A percentile compares a stretch with the other conserved stretches of the same genome.
Evolutionary conservation across 2,797 vertebrate genomes (phyloP).

Genomic region (Tiaroga cobitis): DNA sequence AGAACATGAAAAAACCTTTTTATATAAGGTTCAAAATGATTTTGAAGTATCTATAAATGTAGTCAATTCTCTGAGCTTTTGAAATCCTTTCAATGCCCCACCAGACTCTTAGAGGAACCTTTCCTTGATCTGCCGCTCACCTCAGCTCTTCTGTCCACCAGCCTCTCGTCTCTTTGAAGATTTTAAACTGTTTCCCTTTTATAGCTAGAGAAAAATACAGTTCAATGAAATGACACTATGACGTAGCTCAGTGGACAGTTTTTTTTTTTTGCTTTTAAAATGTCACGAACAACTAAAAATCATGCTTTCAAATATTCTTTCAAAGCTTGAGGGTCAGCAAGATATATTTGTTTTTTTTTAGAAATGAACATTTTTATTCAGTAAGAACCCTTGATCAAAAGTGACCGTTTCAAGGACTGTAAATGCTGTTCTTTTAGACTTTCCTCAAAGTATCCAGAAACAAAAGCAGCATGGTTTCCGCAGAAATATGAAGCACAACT

Average conservation of each 20-base stretch:
- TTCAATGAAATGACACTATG: neutral
- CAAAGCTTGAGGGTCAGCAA: neutral
- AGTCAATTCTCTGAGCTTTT: slow-evolving; percentile 7
- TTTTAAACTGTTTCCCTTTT: slow-evolving; percentile 9
- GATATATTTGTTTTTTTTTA: no score
- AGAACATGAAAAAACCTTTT: neutral
- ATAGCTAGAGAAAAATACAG: slow-evolving; percentile 9
- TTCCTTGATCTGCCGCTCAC: slow-evolving; percentile 15
- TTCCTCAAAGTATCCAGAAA: neutral
- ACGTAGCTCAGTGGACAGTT: no score
- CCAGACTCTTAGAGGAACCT: slow-evolving; percentile 12
- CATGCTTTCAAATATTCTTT: neutral
- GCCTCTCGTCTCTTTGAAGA: slow-evolving; percentile 24
- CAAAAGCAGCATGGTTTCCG: neutral
- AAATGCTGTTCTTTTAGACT: neutral
- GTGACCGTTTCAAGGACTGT: neutral
- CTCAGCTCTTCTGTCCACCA: slow-evolving; percentile 6
- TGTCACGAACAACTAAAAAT: neutral
- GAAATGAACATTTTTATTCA: no score
- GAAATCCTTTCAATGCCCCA: slow-evolving; percentile 1
- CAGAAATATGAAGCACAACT: neutral
- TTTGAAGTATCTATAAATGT: slow-evolving; percentile 24
- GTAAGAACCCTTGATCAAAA: neutral
- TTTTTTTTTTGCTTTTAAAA: neutral
- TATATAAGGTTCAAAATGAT: neutral